A percentile compares a stretch with the other conserved stretches of the same genome.
phyloP scores from a whole-genome alignment of 1,140 invertebrate genomes.

The Pachypsylla venusta region DNA sequence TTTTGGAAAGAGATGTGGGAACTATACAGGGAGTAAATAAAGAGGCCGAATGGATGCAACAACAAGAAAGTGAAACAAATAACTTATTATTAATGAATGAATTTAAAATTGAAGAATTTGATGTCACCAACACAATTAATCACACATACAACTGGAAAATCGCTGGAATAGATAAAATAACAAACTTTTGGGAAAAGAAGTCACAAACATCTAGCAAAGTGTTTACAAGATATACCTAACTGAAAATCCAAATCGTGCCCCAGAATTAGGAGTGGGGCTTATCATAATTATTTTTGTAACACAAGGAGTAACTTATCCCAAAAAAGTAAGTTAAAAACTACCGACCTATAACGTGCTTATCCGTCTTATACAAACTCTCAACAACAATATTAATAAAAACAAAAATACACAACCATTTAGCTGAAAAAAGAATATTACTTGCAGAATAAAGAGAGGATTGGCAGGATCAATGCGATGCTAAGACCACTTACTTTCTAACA shows the following conservation, averaged over 20 bases:
- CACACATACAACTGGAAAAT: background rate
- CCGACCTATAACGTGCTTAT: background rate
- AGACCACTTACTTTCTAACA: background rate
- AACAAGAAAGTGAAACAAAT: background rate
- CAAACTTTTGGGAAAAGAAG: background rate
- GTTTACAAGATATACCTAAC: background rate
- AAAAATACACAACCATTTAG: background rate
- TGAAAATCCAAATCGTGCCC: background rate
- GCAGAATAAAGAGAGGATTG: constrained; percentile 1
- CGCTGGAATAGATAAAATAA: background rate
- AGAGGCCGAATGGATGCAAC: background rate
- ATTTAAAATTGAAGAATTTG: background rate
- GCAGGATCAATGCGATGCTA: background rate
- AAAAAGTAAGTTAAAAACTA: constrained; percentile 4
- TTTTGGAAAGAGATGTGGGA: background rate
- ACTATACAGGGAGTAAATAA: background rate
- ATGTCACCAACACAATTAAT: background rate
- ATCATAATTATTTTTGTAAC: too few relatives aligned
- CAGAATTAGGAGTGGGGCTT: too few relatives aligned
- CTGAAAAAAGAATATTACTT: background rate
- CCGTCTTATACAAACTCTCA: background rate
- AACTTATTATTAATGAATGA: background rate
- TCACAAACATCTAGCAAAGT: background rate
- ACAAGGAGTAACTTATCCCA: background rate
- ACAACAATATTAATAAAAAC: background rate